Evolutionary conservation across 2,797 vertebrate genomes (phyloP), one percentile per base, ranked within the genome.

Genomic region (Avahi laniger): DNA sequence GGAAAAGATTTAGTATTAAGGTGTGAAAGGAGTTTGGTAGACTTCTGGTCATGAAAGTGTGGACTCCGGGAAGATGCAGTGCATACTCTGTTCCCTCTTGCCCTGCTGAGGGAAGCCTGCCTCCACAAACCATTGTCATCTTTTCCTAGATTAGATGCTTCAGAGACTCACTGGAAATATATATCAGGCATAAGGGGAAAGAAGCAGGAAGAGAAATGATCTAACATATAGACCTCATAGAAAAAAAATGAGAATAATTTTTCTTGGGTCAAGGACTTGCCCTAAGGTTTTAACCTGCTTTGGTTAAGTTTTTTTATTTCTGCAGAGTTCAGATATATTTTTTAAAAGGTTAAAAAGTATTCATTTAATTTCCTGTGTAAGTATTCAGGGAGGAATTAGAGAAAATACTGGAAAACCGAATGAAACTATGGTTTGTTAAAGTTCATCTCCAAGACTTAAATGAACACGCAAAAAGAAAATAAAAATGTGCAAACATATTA

Each of bases 241-340:
- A 79, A 81, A 61, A 92, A 35, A 89, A 92, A 91, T 43, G n/a
- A 91, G 17, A 94, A 75, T 93, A 75, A 72, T 80, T 43, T 93
- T 83, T 93, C 15, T 35, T 88, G 79, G 78, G 63, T 91, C 89
- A 96, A 94, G 73, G 54, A 89, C 48, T 88, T 97, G 69, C 57
- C 57, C 30, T 89, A 28, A 73, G 30, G 43, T 63, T 96, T 91
- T 93, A 91, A 89, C 35, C n/a, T 91, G 7, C 41, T 65, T 11
- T 82, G 5, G 63, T 63, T 94, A 91, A 9, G 7, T 24, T 48
- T 95, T 83, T 46, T 88, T 38, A 72, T 70, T 89, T 95, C 63
- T 90, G 26, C 46, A 76, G 67, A 85, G 54, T 85, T 91, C 48
- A 96, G 35, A 69, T 81, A 57, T 88, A 91, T 93, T 95, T 91